Evolutionary conservation across 35 echinoderm and acorn worm genomes (phyloP), one percentile per base, ranked within the genome.

Genomic region (Apostichopus californicus): DNA sequence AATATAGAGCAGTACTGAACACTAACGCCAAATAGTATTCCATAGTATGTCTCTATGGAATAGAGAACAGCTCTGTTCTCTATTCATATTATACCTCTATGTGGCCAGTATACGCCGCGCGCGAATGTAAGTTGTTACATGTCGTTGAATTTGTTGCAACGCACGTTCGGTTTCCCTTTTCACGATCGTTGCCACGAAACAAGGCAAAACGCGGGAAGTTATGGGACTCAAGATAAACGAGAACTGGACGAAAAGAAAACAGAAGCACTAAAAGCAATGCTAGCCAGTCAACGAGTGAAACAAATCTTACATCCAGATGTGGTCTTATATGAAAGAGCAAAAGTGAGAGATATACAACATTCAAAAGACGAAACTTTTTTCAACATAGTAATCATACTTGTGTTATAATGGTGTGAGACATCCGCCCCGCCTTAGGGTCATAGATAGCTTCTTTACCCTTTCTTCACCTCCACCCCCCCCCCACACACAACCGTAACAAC

Each of bases 301-400:
- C 66, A 89, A 11, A 63, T 64, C n/a, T 26, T 89, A 25, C 54
- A 89, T 52, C 86, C 86, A 73, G 86, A 89, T 89, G 86, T 89
- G 57, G 60, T 89, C 6, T 64, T 89, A 3, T 89, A 89, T 52
- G 17, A 72, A 72, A 60, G 86, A 46, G 86, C 86, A n/a, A 72
- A 54, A 73, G 86, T 75, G 18, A 89, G 86, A 89, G 18, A 89
- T 89, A 72, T 89, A 66, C 25, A 26, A 55, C 8, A 89, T 66
- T 4, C 57, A 89, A 73, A 89, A 73, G 55, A 55, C 18, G 14
- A 59, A 56, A 59, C 58, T 60, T 7, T 75, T 18, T 7, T 75
- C n/a, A 3, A 75, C 17, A 75, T 75, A 75, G 71, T 75, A 61
- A 61, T 61, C 58, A 61, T 2, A 61, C 1, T 9, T 61, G 12